Percentiles rank a stretch among this genome's conserved stretches.
phyloP scores from a whole-genome alignment of 1,140 invertebrate species.

The Bombus cullumanus region DNA sequence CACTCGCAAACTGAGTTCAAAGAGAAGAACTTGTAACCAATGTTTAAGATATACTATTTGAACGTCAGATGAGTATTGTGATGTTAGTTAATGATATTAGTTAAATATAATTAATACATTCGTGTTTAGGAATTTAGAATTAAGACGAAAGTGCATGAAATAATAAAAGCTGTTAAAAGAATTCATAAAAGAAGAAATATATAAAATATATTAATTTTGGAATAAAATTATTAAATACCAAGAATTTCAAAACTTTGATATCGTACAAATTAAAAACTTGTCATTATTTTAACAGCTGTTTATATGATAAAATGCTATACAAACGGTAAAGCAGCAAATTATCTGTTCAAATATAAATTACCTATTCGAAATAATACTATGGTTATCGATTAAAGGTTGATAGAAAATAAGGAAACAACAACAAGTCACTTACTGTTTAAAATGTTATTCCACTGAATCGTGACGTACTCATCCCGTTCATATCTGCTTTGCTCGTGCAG shows the following conservation, averaged over 20 bases:
- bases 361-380: not conserved
- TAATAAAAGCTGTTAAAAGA: not conserved
- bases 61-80: not conserved
- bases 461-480: conserved; percentile 90
- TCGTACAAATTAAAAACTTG: too few relatives aligned
- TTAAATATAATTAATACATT: too few relatives aligned
- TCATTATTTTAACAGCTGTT: too few relatives aligned
- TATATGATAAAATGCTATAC: too few relatives aligned
- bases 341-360: not conserved
- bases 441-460: conserved; percentile 89
- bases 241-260: too few relatives aligned
- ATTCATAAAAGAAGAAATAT: not conserved
- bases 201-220: not conserved
- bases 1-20: too few relatives aligned
- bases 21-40: not conserved
- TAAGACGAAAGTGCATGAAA: too few relatives aligned
- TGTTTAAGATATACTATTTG: not conserved
- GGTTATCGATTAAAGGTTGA: not conserved
- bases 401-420: not conserved
- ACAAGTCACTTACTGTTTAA: conserved; percentile 81
- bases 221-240: too few relatives aligned
- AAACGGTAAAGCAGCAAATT: too few relatives aligned
- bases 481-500: conserved; percentile 93
- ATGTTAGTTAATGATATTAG: too few relatives aligned
- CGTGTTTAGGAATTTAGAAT: too few relatives aligned